Evolutionary conservation across 2,888 invertebrate species (phyloP).

Genomic region (Idaea dimidiata): DNA sequence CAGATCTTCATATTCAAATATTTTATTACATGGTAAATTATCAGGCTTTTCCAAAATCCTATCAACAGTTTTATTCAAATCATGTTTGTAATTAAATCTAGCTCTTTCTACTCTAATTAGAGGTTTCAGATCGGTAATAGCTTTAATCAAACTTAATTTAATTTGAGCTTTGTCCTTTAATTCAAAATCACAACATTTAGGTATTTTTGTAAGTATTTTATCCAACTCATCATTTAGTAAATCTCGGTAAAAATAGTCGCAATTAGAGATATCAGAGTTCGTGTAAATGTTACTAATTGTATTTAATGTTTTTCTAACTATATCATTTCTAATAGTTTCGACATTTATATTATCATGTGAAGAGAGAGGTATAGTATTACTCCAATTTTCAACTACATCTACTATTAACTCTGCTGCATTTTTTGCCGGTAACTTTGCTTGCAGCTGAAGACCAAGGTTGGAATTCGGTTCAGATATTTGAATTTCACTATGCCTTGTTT

Average conservation of each 20-base stretch:
- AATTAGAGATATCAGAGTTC: constrained; percentile 43
- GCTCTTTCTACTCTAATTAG: constrained; percentile 44
- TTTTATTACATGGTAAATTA: constrained; percentile 15
- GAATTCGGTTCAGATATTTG: constrained; percentile 35
- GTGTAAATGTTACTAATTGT: constrained; percentile 55
- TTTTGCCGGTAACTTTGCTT: not conserved
- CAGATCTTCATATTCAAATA: constrained; percentile 27
- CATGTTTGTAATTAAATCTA: constrained; percentile 45
- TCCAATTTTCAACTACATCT: constrained; percentile 52
- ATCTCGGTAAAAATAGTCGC: constrained; percentile 43
- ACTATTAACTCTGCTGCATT: constrained; percentile 27
- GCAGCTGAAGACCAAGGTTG: not conserved
- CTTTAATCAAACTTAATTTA: constrained; percentile 42
- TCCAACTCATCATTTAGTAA: constrained; percentile 50
- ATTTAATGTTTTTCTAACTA: constrained; percentile 49
- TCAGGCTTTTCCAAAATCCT: constrained; percentile 37
- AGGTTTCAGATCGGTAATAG: constrained; percentile 43
- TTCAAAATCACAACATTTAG: constrained; percentile 34
- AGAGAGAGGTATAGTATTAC: constrained; percentile 45
- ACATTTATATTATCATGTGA: constrained; percentile 30
- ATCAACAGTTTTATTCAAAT: constrained; percentile 41
- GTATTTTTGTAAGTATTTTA: constrained; percentile 37
- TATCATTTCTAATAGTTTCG: constrained; percentile 37
- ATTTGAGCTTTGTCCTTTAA: constrained; percentile 32
- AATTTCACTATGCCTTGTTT: constrained; percentile 25